Evolutionary conservation across 2,113 vertebrate genomes (phyloP).

Genomic region (Tyto alba): DNA sequence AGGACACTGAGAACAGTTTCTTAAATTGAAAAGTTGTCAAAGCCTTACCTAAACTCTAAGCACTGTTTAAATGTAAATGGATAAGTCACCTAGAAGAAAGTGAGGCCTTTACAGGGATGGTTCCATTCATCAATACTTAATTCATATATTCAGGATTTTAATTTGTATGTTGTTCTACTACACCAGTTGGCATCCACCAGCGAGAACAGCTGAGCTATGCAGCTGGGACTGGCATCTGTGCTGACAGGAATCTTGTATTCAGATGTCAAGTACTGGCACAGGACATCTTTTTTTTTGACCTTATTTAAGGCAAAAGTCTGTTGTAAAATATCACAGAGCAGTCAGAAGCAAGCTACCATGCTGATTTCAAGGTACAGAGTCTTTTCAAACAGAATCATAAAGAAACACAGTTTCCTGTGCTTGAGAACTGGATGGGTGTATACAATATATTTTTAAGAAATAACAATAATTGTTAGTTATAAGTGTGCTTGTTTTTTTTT

Average conservation of each 20-base stretch:
- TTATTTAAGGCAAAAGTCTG: background rate
- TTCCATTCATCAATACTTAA: background rate
- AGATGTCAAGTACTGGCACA: background rate
- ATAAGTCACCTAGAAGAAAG: background rate
- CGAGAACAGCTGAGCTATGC: background rate
- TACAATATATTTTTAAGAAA: background rate
- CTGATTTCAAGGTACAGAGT: background rate
- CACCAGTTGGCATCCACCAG: conserved; percentile 5
- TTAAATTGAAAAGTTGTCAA: background rate
- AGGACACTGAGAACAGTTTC: background rate
- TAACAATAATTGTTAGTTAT: background rate
- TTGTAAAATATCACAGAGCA: background rate
- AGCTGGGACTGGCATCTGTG: conserved; percentile 2
- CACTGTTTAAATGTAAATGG: background rate
- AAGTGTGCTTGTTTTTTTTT: too few species aligned
- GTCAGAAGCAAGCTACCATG: background rate
- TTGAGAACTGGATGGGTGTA: background rate
- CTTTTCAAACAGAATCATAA: background rate
- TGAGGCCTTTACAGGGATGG: background rate
- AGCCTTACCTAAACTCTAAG: background rate
- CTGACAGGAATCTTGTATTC: conserved; percentile 8
- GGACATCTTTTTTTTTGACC: background rate
- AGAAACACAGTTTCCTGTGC: background rate
- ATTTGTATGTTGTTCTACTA: background rate
- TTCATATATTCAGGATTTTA: background rate